Base-by-base conservation (phyloP, 2,888 invertebrate species). In the Taphrorychus bicolor region DNA sequence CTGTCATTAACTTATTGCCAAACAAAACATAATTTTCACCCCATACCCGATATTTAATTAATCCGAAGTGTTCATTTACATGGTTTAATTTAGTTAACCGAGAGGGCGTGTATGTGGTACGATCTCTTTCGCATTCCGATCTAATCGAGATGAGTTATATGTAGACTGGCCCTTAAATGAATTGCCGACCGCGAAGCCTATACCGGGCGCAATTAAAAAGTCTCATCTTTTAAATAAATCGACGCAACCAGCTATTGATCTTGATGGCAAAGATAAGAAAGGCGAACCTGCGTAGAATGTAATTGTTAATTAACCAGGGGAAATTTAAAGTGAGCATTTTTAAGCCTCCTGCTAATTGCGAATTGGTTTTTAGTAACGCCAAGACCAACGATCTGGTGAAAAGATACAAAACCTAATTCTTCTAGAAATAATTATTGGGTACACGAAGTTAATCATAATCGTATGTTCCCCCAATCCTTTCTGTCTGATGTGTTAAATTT, bases 61-160 rank as follows among this genome's bases (percentile, higher is more conserved):
- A 72, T 73, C 72, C 63, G 57, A 65, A 64, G 66, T 72, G 73
- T 74, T 77, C 77, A 76, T 78, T 78, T 78, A 76, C 78, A 77
- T 77, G 76, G 75, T 73, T 77, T 77, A 76, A 78, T 78, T 78
- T 77, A 77, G 78, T 78, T 77, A 76, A 75, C 72, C 59, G 70
- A 53, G 73, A 76, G 73, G 77, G 78, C 76, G 78, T 77, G 77
- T 73, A 74, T 73, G 72, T 74, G 73, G 53, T 59, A 56, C 63
- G 76, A 77, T 77, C 67, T 76, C 74, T 73, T 73, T 75, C 49
- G 76, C 78, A 78, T 79, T 76, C 79, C 78, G 79, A 79, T 79
- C 78, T 78, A 79, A 79, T 79, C 79, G 76, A 74, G 75, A 79
- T 78, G 77, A 79, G 74, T 77, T 79, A 79, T 76, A 73, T 69